Percentiles rank a stretch among this genome's conserved stretches.
Evolutionary conservation across 92 coral and sea anemone genomes (phyloP).

Genomic region (Epizoanthus ramosus): DNA sequence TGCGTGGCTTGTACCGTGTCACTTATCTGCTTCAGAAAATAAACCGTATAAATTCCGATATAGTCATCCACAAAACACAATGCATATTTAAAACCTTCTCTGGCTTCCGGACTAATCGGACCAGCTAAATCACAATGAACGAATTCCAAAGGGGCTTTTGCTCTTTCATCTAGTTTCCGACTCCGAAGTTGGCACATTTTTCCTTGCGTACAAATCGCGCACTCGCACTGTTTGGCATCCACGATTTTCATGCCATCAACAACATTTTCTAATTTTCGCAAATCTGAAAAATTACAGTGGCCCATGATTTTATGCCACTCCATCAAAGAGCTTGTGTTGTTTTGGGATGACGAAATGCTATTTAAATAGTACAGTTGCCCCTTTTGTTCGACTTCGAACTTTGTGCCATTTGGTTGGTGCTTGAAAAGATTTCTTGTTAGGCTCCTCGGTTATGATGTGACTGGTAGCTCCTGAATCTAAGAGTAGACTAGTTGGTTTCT

Average conservation of each 20-base stretch:
- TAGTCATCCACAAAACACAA: slow-evolving; percentile 26
- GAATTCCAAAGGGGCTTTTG: slow-evolving; percentile 16
- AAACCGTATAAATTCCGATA: slow-evolving; percentile 6
- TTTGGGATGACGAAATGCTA: slow-evolving; percentile 21
- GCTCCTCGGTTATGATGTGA: slow-evolving; percentile 43
- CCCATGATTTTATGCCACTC: slow-evolving; percentile 52
- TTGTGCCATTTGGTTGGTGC: slow-evolving; percentile 49
- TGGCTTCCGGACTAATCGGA: slow-evolving; percentile 40
- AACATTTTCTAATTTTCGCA: slow-evolving; percentile 42
- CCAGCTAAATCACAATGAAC: slow-evolving; percentile 62
- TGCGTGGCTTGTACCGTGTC: slow-evolving; percentile 38
- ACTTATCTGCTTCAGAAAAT: slow-evolving; percentile 34
- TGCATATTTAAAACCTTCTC: slow-evolving; percentile 44
- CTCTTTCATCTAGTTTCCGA: slow-evolving; percentile 1
- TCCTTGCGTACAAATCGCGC: slow-evolving; percentile 51
- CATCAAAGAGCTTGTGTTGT: slow-evolving; percentile 36
- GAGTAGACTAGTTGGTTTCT: slow-evolving; percentile 35
- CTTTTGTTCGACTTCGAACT: slow-evolving; percentile 33
- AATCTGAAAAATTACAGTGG: slow-evolving; percentile 38
- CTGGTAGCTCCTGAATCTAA: slow-evolving; percentile 53
- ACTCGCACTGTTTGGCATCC: slow-evolving; percentile 37
- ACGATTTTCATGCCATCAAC: slow-evolving; percentile 44
- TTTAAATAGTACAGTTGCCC: slow-evolving; percentile 49
- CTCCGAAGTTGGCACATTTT: slow-evolving; percentile 33
- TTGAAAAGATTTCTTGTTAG: slow-evolving; percentile 35